Evolutionary conservation across 2,888 invertebrate species (phyloP).

Genomic region (Ochropleura leucogaster): DNA sequence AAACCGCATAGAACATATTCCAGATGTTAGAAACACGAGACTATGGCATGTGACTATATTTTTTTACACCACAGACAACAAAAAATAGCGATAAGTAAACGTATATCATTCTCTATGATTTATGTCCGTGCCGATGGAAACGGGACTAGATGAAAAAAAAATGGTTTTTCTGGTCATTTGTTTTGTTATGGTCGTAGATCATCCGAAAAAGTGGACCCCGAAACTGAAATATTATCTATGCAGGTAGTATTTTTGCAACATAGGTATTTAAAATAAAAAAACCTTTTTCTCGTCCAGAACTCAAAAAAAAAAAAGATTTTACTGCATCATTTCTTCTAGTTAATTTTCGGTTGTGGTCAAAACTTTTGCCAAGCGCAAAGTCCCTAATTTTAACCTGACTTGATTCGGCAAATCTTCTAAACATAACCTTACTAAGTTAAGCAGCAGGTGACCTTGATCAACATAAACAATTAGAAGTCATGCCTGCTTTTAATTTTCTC

Average conservation of each 20-base stretch:
- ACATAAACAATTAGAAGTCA: neutral
- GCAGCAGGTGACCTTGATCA: neutral
- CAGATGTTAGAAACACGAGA: slow-evolving; percentile 79
- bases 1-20: slow-evolving; percentile 49
- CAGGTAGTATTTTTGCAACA: neutral
- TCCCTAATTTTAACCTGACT: neutral
- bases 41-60: slow-evolving; percentile 75
- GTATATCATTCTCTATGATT: slow-evolving; percentile 76
- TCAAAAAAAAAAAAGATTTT: no score
- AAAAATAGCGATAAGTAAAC: slow-evolving; percentile 67
- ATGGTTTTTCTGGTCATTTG: slow-evolving; percentile 20
- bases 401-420: neutral
- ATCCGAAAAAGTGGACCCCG: neutral
- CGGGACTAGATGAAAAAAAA: slow-evolving; percentile 47
- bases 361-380: neutral
- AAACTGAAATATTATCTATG: no score
- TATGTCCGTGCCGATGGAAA: slow-evolving; percentile 71
- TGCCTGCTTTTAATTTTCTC: no score
- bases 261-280: neutral
- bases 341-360: neutral
- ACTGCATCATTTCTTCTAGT: no score
- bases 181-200: slow-evolving; percentile 19
- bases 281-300: no score
- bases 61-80: slow-evolving; percentile 68
- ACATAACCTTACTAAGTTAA: neutral